phyloP scores from a whole-genome alignment of 1,140 invertebrate species.

The Platyscapa corneri region DNA sequence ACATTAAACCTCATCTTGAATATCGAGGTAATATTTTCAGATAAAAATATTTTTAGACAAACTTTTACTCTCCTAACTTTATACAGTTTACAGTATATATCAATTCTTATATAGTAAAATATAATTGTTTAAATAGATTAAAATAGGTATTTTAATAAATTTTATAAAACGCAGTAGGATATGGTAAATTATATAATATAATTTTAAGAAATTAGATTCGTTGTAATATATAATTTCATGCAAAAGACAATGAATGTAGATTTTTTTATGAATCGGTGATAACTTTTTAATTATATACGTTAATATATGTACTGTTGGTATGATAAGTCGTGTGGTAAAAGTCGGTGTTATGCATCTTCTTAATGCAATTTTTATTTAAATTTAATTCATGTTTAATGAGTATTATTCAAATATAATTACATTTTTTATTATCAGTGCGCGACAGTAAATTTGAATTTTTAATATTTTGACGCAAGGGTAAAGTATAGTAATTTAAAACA shows the following conservation, averaged over 20 bases:
- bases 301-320: neutral
- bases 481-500: neutral
- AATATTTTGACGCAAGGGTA: neutral
- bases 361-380: constrained; percentile 1
- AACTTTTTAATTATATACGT: neutral
- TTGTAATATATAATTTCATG: neutral
- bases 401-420: neutral
- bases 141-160: neutral
- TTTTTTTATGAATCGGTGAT: neutral
- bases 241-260: neutral
- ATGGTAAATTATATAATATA: neutral
- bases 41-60: no score
- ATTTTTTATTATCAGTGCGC: neutral
- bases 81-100: no score
- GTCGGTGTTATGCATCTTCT: neutral
- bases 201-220: neutral
- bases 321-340: neutral
- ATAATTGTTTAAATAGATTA: neutral
- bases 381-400: neutral
- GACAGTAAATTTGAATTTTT: neutral
- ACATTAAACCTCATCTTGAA: no score
- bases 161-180: neutral
- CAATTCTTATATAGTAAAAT: neutral
- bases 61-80: no score
- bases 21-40: no score